Evolutionary conservation across 2,113 vertebrate genomes (phyloP), one percentile per base, ranked within the genome.

Genomic region (Brevimyrus niger): DNA sequence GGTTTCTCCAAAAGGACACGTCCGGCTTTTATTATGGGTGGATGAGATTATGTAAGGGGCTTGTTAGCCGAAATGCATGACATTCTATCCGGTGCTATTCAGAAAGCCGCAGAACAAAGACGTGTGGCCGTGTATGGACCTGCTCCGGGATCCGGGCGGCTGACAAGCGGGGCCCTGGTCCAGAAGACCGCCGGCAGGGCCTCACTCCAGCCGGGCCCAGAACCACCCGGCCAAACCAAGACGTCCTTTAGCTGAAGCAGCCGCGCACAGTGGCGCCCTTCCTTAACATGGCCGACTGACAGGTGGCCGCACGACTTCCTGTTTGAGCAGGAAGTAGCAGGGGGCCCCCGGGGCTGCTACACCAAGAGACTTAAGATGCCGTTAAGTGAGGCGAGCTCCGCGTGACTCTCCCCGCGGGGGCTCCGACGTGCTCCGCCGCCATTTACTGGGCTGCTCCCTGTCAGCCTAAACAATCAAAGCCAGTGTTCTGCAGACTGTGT

Each of bases 1-100:
- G 84, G 91, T 89, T 91, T 92, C 92, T 94, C 94, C 92, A 91
- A 95, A 86, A 86, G 47, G 3, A 35, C 44, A 48, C 23, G 44
- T 23, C 13, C n/a, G 0, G 11, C n/a, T 86, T 50, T 27, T 48
- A 86, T 86, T 86, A 86, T 10, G 50, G 15, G 5, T 50, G 83
- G 44, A 31, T 50, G 6, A 48, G 44, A 86, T 50, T 86, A 86
- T 48, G 47, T 86, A 50, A 86, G 44, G 10, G 83, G 44, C 83
- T 42, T 10, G 46, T 85, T 86, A 86, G 47, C 82, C 23, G 23
- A 86, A 27, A 86, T 42, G n/a, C 2, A 86, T 46, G 42, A 50
- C 23, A 86, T 86, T 42, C 31, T 42, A 19, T 38, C 73, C 73
- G 42, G 35, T 80, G 73, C 44, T 86, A 86, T 48, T 23, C 44